Percentiles rank a stretch among this genome's conserved stretches.
Conservation (phyloP, 2,888 invertebrate genomes). For the Heliconius cydno region DNA sequence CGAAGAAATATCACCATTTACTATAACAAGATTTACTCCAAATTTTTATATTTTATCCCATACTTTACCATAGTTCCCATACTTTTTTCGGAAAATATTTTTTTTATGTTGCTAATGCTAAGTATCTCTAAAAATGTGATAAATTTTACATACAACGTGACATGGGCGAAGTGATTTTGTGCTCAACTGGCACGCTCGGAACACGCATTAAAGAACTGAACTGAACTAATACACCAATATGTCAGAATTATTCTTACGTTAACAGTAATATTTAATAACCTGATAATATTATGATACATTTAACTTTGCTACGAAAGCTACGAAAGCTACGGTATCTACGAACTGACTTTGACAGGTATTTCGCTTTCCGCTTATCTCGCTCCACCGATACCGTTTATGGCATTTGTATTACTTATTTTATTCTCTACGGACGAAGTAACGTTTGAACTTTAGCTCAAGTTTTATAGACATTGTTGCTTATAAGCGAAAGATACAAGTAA, state of each 20-base stretch:
- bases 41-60: no score
- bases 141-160: no score
- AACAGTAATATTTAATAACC: background rate
- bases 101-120: no score
- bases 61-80: no score
- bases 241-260: background rate
- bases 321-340: conserved; percentile 28
- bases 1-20: no score
- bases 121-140: no score
- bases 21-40: no score
- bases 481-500: background rate
- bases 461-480: background rate
- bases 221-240: background rate
- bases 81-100: no score
- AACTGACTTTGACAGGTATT: conserved; percentile 41
- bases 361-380: conserved; percentile 39
- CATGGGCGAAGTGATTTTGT: no score
- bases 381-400: conserved; percentile 30
- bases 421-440: background rate
- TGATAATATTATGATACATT: background rate
- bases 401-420: conserved; percentile 30
- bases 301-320: conserved; percentile 19
- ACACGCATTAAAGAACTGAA: no score
- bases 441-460: background rate
- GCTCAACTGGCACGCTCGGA: no score